Conservation (phyloP, 1,140 invertebrate species). For the Thereuonema tuberculata region DNA sequence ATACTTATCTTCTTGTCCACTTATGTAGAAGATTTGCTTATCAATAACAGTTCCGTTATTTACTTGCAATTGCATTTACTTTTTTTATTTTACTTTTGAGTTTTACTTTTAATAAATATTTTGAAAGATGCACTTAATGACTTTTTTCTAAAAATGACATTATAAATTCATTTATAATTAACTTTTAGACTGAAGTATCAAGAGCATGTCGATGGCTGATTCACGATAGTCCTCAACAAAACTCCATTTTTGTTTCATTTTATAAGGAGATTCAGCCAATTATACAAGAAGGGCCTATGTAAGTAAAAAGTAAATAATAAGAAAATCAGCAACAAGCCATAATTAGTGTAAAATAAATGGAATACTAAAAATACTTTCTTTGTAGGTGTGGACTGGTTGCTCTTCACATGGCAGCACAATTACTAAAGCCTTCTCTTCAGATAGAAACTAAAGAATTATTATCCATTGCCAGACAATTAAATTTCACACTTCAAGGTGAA, state of each 20-base stretch:
- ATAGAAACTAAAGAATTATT: no score
- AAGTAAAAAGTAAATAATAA: background rate
- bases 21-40: no score
- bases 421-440: conserved; percentile 35
- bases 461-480: conserved; percentile 42
- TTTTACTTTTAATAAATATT: no score
- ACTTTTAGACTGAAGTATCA: background rate
- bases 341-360: background rate
- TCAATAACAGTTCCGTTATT: no score
- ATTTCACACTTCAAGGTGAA: conserved; percentile 65
- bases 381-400: conserved; percentile 65
- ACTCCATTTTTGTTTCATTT: background rate
- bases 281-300: background rate
- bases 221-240: background rate
- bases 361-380: background rate
- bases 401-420: conserved; percentile 53
- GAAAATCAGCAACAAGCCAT: background rate
- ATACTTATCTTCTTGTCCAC: no score
- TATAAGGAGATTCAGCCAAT: background rate
- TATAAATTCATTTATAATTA: no score
- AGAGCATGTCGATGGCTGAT: background rate
- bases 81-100: no score
- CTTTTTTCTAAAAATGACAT: no score
- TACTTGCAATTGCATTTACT: no score
- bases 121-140: no score